These are phyloP conservation scores for Teleogryllus oceanicus DNA, from an alignment of 2,888 invertebrate species.

Conservation along the genomic window DNA sequence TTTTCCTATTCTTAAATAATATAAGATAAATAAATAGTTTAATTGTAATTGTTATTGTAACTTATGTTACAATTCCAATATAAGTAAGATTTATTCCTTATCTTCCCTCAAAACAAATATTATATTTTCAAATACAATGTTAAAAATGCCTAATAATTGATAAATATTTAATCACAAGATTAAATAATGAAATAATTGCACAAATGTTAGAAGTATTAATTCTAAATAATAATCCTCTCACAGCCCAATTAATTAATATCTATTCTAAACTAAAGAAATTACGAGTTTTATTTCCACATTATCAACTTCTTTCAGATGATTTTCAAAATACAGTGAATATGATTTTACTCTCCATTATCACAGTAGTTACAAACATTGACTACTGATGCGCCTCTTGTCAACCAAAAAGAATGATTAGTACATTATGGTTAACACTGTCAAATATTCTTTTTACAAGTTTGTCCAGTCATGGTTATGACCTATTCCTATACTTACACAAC, in stretches of 20 bases:
- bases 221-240: background rate
- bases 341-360: background rate
- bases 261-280: background rate
- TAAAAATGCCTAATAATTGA: background rate
- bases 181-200: background rate
- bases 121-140: background rate
- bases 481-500: too few relatives aligned
- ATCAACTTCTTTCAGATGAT: background rate
- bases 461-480: too few relatives aligned
- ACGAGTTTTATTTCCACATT: background rate
- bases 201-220: background rate
- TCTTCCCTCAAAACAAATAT: too few relatives aligned
- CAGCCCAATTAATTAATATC: background rate
- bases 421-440: too few relatives aligned
- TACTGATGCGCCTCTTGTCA: background rate
- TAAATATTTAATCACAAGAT: background rate
- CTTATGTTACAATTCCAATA: too few relatives aligned
- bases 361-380: background rate
- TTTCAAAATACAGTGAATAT: background rate
- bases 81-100: too few relatives aligned
- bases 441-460: too few relatives aligned
- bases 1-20: background rate
- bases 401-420: too few relatives aligned
- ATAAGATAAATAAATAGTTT: too few relatives aligned
- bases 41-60: too few relatives aligned